Conservation (phyloP, 1,140 invertebrate species). For the Drosophila pseudoobscura region DNA sequence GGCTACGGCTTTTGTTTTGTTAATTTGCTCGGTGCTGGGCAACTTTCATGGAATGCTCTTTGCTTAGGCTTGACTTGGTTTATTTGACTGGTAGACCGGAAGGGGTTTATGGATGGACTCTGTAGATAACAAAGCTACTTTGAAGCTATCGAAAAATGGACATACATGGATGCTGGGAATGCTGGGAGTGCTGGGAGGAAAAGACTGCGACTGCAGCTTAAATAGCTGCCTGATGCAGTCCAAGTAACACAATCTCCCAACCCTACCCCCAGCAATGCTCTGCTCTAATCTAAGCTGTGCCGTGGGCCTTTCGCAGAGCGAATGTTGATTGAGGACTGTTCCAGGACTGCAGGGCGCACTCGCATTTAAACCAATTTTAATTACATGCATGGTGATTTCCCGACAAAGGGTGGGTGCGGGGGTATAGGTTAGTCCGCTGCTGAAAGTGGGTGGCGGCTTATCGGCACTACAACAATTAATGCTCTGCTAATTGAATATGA, state of each 20-base stretch:
- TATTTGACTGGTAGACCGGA: slow-evolving; percentile 35
- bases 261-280: not conserved
- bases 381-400: slow-evolving; percentile 70
- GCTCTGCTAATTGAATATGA: slow-evolving; percentile 68
- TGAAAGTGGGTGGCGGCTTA: slow-evolving; percentile 26
- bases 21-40: slow-evolving; percentile 58
- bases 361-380: slow-evolving; percentile 69
- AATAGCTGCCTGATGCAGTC: slow-evolving; percentile 20
- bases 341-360: slow-evolving; percentile 35
- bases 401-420: slow-evolving; percentile 1
- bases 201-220: slow-evolving; percentile 5
- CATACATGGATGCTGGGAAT: slow-evolving; percentile 14
- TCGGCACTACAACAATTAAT: slow-evolving; percentile 60
- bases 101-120: not conserved
- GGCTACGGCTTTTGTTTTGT: slow-evolving; percentile 71
- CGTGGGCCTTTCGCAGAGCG: not conserved
- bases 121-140: slow-evolving; percentile 69
- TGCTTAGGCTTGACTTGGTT: slow-evolving; percentile 53
- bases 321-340: slow-evolving; percentile 1
- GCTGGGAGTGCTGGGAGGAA: too few relatives aligned
- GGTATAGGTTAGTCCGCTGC: too few relatives aligned
- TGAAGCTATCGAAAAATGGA: slow-evolving; percentile 60
- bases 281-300: slow-evolving; percentile 25
- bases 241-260: not conserved
- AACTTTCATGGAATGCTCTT: slow-evolving; percentile 55